Evolutionary conservation across 1,140 invertebrate species (phyloP), one percentile per base, ranked within the genome.

Genomic region (Magallana ariakensis): DNA sequence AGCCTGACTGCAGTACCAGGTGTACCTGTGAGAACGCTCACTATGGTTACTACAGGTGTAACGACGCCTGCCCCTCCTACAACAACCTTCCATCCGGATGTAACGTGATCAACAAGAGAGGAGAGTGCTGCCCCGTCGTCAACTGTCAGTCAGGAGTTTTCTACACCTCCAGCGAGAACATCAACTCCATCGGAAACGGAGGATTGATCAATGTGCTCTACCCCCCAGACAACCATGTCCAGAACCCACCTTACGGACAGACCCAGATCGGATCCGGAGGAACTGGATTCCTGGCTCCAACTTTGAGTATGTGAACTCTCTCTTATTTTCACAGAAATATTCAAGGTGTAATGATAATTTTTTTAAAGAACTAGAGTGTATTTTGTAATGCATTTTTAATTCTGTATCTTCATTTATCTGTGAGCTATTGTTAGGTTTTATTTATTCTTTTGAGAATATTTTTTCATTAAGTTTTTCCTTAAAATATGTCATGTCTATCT

Each of bases 21-120:
- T 93, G 92, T 87, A 90, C 87, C 0, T 93, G 92, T 87, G 91
- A 93, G 85, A 89, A 92, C 80, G 89, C 91, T 11, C 88, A 84
- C 80, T 92, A 91, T 87, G 92, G 92, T 62, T 92, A 91, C 70
- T 92, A 92, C 87, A 91, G 92, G 90, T 93, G 92, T 87, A 86
- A 89, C 22, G 89, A 90, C 58, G 89, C 83, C 91, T 92, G 91
- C 46, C 90, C 91, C n/a, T 75, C 9, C 0, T 92, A 90, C 86
- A 88, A 84, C 58, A 89, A 91, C 87, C 57, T 92, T 10, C 91
- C 91, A 16, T 11, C 26, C 7, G 87, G 85, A 5, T 92, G 91
- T 66, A 55, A 83, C 22, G 80, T 75, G 7, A 15, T 70, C 4
- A 60, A 62, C n/a, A 83, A 87, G 83, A 66, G 26, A 10, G 91